Evolutionary conservation across 2,888 invertebrate species (phyloP), one percentile per base, ranked within the genome.

Genomic region (Dasypolia templi): DNA sequence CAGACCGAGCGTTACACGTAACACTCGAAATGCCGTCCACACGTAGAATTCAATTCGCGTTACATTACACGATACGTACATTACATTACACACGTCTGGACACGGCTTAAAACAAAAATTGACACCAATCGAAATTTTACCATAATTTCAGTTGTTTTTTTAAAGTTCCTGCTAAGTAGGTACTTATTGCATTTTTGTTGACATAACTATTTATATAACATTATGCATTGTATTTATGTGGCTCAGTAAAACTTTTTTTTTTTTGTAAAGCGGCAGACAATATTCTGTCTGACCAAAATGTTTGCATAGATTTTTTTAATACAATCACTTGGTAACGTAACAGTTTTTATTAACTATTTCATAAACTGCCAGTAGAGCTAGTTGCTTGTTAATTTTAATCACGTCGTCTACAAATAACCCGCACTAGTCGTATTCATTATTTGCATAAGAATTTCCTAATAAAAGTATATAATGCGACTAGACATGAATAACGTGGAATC

Each of bases 381-480:
- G 62, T 55, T 63, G 39, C 59, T 79, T 69, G 56, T 68, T 65
- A 68, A 84, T 80, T 74, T 69, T 26, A 72, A 77, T 68, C 80
- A 84, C 77, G 86, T 83, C 59, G 44, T 56, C 72, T 56, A 75
- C 58, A 85, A 75, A 75, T 71, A 75, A 55, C 44, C 19, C 26
- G 26, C 68, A 63, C 80, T 73, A 73, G 65, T 55, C 73, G 70
- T 79, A 77, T 72, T 49, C 35, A 26, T 35, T 66, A 79, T 86
- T 82, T 79, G 61, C 86, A 81, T 86, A 77, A 68, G 72, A 83
- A 86, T 83, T 49, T 83, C 76, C 81, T 86, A 79, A 84, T 84
- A 87, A 77, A 75, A 71, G 29, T 55, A n/a, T 39, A 44, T 69
- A 59, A 69, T 1, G 59, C n/a, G 49, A 46, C 19, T 61, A 63